These are phyloP conservation scores for Drosophila multiciliata DNA, from an alignment of 2,888 invertebrate genomes.

Conservation along the genomic window DNA sequence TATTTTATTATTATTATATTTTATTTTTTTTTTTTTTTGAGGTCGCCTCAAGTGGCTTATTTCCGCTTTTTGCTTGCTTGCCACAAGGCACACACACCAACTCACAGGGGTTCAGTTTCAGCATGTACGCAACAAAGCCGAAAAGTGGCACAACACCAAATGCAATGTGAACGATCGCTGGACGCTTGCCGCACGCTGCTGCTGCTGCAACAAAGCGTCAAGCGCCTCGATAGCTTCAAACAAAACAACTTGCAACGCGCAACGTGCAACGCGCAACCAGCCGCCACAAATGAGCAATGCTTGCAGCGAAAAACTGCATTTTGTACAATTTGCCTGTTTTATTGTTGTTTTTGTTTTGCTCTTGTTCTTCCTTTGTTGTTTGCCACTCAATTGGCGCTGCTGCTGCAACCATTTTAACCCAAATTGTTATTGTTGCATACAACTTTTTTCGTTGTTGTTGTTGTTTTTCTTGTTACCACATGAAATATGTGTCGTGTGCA, in stretches of 20 bases:
- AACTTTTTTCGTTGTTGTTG: slow-evolving; percentile 49
- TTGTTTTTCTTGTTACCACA: slow-evolving; percentile 48
- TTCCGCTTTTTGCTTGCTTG: slow-evolving; percentile 68
- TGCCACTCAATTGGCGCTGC: slow-evolving; percentile 50
- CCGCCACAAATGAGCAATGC: slow-evolving; percentile 3
- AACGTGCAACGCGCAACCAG: neutral
- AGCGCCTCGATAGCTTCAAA: slow-evolving; percentile 63
- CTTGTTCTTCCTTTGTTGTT: slow-evolving; percentile 53
- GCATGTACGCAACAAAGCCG: slow-evolving; percentile 41
- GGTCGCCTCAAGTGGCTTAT: slow-evolving; percentile 76
- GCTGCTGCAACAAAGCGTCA: slow-evolving; percentile 53
- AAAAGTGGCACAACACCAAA: slow-evolving; percentile 54
- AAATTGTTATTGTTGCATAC: slow-evolving; percentile 58
- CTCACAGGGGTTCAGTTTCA: slow-evolving; percentile 46
- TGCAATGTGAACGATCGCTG: slow-evolving; percentile 51
- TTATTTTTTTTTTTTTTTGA: slow-evolving; percentile 46
- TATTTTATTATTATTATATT: neutral
- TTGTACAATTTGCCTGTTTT: slow-evolving; percentile 53
- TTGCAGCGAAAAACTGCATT: slow-evolving; percentile 23
- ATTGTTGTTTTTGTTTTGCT: slow-evolving; percentile 49
- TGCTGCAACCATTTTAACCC: slow-evolving; percentile 69
- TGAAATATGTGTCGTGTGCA: slow-evolving; percentile 44
- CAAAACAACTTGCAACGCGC: slow-evolving; percentile 7
- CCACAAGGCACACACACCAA: neutral
- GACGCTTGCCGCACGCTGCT: slow-evolving; percentile 31